These are phyloP conservation scores for Habrosyne pyritoides DNA, from an alignment of 2,888 invertebrate genomes.

Conservation along the genomic window DNA sequence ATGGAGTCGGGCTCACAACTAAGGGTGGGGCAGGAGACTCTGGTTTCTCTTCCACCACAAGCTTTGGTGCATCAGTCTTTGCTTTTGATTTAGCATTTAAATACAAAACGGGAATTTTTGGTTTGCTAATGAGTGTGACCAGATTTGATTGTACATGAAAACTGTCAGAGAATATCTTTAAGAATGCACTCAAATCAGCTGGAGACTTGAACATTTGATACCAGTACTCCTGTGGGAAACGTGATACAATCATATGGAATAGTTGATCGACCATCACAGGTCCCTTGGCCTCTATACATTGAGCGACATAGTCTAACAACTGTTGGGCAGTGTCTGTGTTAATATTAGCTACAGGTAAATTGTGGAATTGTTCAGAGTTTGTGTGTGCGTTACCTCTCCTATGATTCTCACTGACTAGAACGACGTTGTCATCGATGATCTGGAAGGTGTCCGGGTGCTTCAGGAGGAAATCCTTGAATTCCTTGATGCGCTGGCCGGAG, in stretches of 20 bases:
- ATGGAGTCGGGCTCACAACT: conserved; percentile 73
- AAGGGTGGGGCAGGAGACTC: conserved; percentile 63
- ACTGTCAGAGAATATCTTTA: conserved; percentile 96
- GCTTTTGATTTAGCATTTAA: conserved; percentile 77
- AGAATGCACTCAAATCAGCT: conserved; percentile 94
- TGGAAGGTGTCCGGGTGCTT: conserved; percentile 94
- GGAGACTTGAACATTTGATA: conserved; percentile 95
- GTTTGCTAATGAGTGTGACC: conserved; percentile 91
- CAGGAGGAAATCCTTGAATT: conserved; percentile 94
- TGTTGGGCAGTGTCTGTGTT: conserved; percentile 93
- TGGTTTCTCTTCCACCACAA: conserved; percentile 67
- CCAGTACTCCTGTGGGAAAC: conserved; percentile 91
- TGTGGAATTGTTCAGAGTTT: conserved; percentile 86
- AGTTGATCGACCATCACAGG: conserved; percentile 94
- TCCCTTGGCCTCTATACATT: conserved; percentile 91
- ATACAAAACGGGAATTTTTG: conserved; percentile 86
- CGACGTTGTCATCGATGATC: conserved; percentile 93
- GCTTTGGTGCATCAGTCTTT: conserved; percentile 81
- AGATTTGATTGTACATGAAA: conserved; percentile 97
- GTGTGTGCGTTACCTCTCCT: conserved; percentile 87
- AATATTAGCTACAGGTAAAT: conserved; percentile 89
- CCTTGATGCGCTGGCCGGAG: conserved; percentile 96
- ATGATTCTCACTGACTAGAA: conserved; percentile 88
- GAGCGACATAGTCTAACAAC: conserved; percentile 91
- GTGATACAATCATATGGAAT: conserved; percentile 90